Evolutionary conservation across 1,140 invertebrate species (phyloP), one percentile per base, ranked within the genome.

Genomic region (Vanessa tameamea): DNA sequence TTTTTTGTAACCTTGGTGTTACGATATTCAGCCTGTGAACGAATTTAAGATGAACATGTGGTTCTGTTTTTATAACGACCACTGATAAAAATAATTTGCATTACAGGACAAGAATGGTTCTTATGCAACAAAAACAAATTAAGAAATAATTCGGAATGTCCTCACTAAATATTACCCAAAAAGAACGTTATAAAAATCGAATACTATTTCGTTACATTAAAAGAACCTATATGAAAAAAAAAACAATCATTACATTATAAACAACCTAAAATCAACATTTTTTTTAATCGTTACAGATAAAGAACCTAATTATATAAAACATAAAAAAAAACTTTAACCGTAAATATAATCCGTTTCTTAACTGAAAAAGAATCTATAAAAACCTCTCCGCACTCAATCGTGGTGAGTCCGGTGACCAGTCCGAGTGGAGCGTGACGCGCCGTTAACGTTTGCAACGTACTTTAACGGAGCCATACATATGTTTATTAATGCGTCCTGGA

Each of bases 361-460:
- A 53, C 50, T n/a, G 15, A 53, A 53, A 53, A 53, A 16, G 50
- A 16, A 16, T n/a, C 50, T 53, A n/a, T 15, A n/a, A 53, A 53
- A 53, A 53, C 8, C 53, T 3, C 50, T 51, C 51, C 26, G 15
- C 8, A 14, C 16, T 67, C 14, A 20, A 14, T 13, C 47, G n/a
- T 16, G n/a, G n/a, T 57, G 50, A 13, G 50, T 31, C 31, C 53
- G 51, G 15, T 53, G 50, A 15, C 31, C 53, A 47, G 15, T 53
- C 13, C 37, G 53, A 37, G 26, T 16, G 15, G 13, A 68, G 14
- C 76, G 71, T 77, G 64, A 77, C 76, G 76, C 69, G 66, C 69
- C 76, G 76, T 78, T 78, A 74, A 71, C 72, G 69, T 68, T 26
- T 26, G 12, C 66, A 70, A 75, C 73, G 73, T 75, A 48, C 47